Evolutionary conservation across 2,888 invertebrate genomes (phyloP).

Genomic region (Andrena bicolor): DNA sequence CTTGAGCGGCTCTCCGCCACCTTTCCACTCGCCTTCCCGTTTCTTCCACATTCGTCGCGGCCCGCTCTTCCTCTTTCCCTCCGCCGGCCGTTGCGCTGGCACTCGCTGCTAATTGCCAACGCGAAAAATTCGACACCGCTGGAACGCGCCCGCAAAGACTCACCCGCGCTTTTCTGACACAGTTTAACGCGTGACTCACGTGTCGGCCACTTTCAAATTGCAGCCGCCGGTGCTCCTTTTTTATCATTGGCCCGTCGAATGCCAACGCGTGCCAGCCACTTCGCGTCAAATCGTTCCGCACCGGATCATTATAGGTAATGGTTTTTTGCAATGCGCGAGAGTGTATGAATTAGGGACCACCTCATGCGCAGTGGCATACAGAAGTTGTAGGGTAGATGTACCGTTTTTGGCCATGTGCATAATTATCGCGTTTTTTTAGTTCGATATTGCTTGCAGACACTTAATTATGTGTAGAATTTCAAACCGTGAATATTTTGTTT

Average conservation of each 20-base stretch:
- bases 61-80: conserved; percentile 21
- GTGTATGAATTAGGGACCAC: too few species aligned
- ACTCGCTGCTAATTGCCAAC: conserved; percentile 71
- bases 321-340: neutral
- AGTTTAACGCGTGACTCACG: conserved; percentile 55
- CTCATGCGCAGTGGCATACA: too few species aligned
- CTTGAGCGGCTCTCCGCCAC: conserved; percentile 49
- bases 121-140: conserved; percentile 63
- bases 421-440: too few species aligned
- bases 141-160: conserved; percentile 24
- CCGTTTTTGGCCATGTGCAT: too few species aligned
- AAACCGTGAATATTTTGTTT: too few species aligned
- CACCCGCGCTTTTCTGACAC: conserved; percentile 51
- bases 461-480: too few species aligned
- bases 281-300: neutral
- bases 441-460: too few species aligned
- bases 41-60: conserved; percentile 8
- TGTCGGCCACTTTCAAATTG: conserved; percentile 26
- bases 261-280: neutral
- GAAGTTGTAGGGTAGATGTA: too few species aligned
- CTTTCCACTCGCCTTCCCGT: conserved; percentile 11
- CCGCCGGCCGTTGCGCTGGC: conserved; percentile 25
- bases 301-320: neutral
- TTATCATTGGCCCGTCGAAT: neutral
- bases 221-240: neutral